Evolutionary conservation across 2,113 vertebrate species (phyloP).

Genomic region (Zootoca vivipara): DNA sequence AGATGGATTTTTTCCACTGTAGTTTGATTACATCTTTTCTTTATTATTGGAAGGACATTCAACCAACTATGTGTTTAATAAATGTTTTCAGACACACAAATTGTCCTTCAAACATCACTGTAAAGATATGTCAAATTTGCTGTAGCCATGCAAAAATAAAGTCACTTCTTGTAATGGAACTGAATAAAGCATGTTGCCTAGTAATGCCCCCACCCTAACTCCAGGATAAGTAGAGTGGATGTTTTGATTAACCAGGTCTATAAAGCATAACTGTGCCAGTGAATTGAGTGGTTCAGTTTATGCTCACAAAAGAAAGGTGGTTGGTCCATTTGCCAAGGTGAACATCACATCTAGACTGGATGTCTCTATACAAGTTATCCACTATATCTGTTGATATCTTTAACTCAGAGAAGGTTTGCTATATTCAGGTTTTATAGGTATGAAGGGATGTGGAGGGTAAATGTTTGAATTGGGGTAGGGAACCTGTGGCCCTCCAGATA

Average conservation of each 20-base stretch:
- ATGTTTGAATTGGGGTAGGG: too few relatives aligned
- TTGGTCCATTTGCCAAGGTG: too few relatives aligned
- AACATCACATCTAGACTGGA: not conserved
- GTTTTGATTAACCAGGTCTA: not conserved
- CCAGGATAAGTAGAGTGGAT: not conserved
- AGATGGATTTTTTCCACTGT: too few relatives aligned
- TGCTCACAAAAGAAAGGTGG: not conserved
- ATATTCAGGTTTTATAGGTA: not conserved
- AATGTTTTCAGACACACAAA: too few relatives aligned
- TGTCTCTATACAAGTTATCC: too few relatives aligned
- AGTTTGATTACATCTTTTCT: not conserved
- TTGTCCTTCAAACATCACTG: too few relatives aligned
- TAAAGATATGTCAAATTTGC: too few relatives aligned
- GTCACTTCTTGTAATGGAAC: not conserved
- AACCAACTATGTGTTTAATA: too few relatives aligned
- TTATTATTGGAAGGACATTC: not conserved
- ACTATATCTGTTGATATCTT: not conserved
- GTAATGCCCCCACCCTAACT: not conserved
- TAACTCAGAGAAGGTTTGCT: not conserved
- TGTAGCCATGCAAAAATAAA: too few relatives aligned
- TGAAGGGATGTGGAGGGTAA: not conserved
- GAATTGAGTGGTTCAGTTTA: not conserved
- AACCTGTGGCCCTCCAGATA: too few relatives aligned
- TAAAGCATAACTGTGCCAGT: not conserved
- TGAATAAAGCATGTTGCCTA: not conserved